Conservation (phyloP, 2,797 vertebrate genomes). For the Peromyscus attwateri region DNA sequence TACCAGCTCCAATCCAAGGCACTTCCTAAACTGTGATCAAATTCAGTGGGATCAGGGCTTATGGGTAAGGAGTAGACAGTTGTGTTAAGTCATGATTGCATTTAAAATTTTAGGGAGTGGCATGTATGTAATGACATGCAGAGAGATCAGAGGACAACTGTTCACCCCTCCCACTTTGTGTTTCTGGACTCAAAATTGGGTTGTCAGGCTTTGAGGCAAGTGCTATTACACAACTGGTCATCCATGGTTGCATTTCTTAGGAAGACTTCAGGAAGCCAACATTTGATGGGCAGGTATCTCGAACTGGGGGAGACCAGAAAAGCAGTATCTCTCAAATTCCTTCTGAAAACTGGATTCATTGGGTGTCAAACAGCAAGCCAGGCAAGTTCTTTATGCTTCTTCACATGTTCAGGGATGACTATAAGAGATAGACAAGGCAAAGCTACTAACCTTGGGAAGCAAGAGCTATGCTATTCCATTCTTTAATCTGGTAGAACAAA, state of each 20-base stretch:
- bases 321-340: neutral
- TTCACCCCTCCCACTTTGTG: neutral
- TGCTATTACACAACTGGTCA: neutral
- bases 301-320: neutral
- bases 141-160: neutral
- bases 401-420: neutral
- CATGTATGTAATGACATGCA: neutral
- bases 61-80: neutral
- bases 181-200: neutral
- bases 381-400: neutral
- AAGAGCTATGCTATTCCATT: neutral
- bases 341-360: neutral
- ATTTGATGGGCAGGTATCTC: neutral
- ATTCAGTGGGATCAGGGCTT: neutral
- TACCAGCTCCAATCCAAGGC: neutral
- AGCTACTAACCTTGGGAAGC: neutral
- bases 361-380: neutral
- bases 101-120: neutral
- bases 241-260: neutral
- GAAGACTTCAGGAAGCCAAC: neutral
- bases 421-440: neutral
- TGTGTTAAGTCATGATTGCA: neutral
- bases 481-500: slow-evolving; percentile 19
- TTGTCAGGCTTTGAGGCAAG: neutral
- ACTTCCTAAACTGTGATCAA: neutral